These are phyloP conservation scores for Hyposmocoma kahamanoa DNA, from an alignment of 1,140 invertebrate species.

Conservation along the genomic window DNA sequence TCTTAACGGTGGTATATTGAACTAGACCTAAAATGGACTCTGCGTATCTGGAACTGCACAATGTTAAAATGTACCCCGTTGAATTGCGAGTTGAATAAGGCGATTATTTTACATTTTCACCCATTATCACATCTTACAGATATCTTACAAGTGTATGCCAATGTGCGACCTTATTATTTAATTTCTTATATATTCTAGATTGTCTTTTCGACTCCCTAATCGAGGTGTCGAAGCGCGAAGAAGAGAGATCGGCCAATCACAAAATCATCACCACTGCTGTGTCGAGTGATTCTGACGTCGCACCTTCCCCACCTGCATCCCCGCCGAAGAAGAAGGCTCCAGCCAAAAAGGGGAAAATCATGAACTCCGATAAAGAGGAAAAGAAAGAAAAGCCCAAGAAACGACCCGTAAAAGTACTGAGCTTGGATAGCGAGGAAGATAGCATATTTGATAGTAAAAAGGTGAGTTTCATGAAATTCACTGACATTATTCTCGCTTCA, in stretches of 20 bases:
- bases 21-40: too few species aligned
- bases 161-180: too few species aligned
- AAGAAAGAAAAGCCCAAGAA: constrained; percentile 51
- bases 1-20: too few species aligned
- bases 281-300: constrained; percentile 50
- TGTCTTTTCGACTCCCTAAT: constrained; percentile 71
- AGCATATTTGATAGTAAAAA: constrained; percentile 68
- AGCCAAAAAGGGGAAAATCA: constrained; percentile 51
- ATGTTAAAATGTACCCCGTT: too few species aligned
- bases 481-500: too few species aligned
- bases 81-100: too few species aligned
- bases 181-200: constrained; percentile 51
- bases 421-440: constrained; percentile 54
- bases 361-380: constrained; percentile 34
- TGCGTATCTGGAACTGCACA: too few species aligned
- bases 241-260: constrained; percentile 26
- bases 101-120: too few species aligned
- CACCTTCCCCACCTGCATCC: constrained; percentile 9
- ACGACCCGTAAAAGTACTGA: constrained; percentile 45
- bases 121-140: too few species aligned
- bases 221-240: constrained; percentile 63
- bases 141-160: too few species aligned
- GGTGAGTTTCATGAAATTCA: too few species aligned
- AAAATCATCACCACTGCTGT: constrained; percentile 36
- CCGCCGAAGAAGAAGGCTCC: constrained; percentile 56